phyloP scores from a whole-genome alignment of 2,113 vertebrate species.

The Peucedramus taeniatus region DNA sequence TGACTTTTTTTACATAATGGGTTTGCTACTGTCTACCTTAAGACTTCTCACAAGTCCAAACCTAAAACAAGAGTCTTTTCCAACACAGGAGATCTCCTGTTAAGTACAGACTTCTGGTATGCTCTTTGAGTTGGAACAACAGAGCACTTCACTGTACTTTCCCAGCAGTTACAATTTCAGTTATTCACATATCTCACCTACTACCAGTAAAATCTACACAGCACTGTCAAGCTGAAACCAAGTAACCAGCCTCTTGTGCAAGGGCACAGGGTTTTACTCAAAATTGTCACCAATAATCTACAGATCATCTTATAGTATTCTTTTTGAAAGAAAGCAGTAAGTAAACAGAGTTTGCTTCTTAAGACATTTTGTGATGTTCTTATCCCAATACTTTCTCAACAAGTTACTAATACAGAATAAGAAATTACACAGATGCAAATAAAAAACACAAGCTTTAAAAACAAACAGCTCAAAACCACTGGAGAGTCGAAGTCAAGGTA shows the following conservation, averaged over 20 bases:
- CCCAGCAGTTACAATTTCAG: neutral
- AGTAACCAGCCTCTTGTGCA: neutral
- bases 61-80: neutral
- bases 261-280: neutral
- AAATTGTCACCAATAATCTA: neutral
- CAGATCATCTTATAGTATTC: neutral
- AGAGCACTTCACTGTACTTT: neutral
- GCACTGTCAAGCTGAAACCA: neutral
- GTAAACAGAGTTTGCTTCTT: neutral
- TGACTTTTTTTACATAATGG: neutral
- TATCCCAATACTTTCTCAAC: neutral
- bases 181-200: neutral
- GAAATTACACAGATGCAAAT: neutral
- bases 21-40: neutral
- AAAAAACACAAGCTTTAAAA: neutral
- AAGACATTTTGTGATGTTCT: neutral
- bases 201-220: neutral
- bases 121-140: neutral
- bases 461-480: neutral
- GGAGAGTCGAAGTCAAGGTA: neutral
- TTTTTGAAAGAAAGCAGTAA: neutral
- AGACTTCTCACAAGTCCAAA: neutral
- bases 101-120: neutral
- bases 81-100: neutral
- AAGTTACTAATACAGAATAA: neutral